Evolutionary conservation across 2,113 vertebrate genomes (phyloP), one percentile per base, ranked within the genome.

Genomic region (Chloropsis hardwickii): DNA sequence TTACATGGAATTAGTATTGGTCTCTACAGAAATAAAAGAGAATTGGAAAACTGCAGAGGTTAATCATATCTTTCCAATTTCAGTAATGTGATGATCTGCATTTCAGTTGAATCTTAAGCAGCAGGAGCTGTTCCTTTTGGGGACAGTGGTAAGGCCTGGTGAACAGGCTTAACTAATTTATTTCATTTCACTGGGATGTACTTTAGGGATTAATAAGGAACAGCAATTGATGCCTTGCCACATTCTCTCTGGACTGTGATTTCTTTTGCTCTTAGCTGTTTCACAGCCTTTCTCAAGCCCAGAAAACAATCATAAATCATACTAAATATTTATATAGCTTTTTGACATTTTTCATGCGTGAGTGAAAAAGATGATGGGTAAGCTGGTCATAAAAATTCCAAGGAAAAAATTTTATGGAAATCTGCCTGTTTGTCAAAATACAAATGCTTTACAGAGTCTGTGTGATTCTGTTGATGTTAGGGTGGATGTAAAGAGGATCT

Each of bases 271-370:
- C 48, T 77, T 96, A 81, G 93, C 71, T 90, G 87, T 94, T 94
- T 97, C 90, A 91, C 27, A 93, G 76, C 16, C 64, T 81, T 97
- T 93, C 60, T 90, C 54, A 83, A 92, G 87, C 71, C 64, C 90
- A 97, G 85, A 96, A 95, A 93, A 71, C 71, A 93, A 86, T 45
- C 67, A 84, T 97, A 97, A 97, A 96, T 96, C 94, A 88, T 70
- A 58, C 47, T 56, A 92, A 93, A 93, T 96, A 95, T 96, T 96
- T 93, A 90, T 92, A 74, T 93, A 83, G 71, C 64, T 97, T 95
- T 96, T 92, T 93, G 88, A 56, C 91, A 86, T 95, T 96, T 95
- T 92, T 92, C 80, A 86, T 74, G 86, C 29, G 0, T 81, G 91
- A 94, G 58, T 92, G 82, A 94, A 83, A 86, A 95, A 88, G 79